Percentiles rank a stretch among this genome's conserved stretches.
Evolutionary conservation across 2,797 vertebrate genomes (phyloP).

Genomic region (Xiphophorus birchmanni): DNA sequence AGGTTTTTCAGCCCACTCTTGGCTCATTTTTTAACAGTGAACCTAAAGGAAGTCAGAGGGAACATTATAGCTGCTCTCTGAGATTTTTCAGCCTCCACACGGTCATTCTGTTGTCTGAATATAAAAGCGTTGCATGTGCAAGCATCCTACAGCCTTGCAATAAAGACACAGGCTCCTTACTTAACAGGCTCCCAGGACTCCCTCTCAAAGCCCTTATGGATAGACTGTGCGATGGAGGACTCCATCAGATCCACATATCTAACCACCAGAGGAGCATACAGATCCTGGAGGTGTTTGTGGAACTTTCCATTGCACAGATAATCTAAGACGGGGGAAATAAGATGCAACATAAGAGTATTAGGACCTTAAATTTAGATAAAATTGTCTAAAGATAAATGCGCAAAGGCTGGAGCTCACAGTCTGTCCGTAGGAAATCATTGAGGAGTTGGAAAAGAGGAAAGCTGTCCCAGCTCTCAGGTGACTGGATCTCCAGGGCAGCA

Average conservation of each 20-base stretch:
- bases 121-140: conserved; percentile 63
- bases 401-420: conserved; percentile 86
- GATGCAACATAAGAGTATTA: conserved; percentile 12
- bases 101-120: conserved; percentile 55
- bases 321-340: conserved; percentile 84
- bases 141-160: conserved; percentile 55
- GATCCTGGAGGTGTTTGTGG: conserved; percentile 99
- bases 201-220: conserved; percentile 99
- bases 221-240: conserved; percentile 99
- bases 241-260: conserved; percentile 99
- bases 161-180: conserved; percentile 93
- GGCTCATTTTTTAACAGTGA: conserved; percentile 59
- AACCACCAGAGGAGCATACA: conserved; percentile 99
- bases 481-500: conserved; percentile 95
- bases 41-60: conserved; percentile 58
- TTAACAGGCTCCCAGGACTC: conserved; percentile 99
- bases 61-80: conserved; percentile 57
- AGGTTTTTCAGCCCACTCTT: conserved; percentile 62
- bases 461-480: conserved; percentile 99
- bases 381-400: neutral
- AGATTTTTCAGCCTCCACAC: conserved; percentile 59
- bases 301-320: conserved; percentile 99
- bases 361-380: neutral
- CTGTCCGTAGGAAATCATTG: conserved; percentile 96
- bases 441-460: conserved; percentile 99